These are phyloP conservation scores for Bombus ignitus DNA, from an alignment of 1,140 invertebrate genomes.

Conservation along the genomic window DNA sequence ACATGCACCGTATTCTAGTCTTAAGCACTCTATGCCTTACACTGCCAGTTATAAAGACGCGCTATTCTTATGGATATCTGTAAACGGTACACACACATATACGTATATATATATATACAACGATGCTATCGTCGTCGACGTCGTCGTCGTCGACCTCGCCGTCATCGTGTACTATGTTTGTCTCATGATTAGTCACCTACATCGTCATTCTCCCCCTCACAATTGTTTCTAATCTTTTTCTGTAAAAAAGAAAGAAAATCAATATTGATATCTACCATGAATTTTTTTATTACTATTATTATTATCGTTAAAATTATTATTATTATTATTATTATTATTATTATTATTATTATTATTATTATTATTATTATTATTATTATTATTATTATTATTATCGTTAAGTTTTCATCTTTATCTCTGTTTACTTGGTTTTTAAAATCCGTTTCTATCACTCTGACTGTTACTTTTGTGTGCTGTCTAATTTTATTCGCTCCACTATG, in stretches of 20 bases:
- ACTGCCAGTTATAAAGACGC: slow-evolving; percentile 71
- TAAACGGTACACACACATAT: slow-evolving; percentile 50
- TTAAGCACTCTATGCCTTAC: slow-evolving; percentile 71
- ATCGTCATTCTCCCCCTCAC: not conserved
- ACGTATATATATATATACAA: not conserved
- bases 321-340: no score
- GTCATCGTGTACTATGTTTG: slow-evolving; percentile 12
- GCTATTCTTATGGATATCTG: slow-evolving; percentile 62
- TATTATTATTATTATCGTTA: not conserved
- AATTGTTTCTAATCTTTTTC: not conserved
- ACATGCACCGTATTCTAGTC: slow-evolving; percentile 69
- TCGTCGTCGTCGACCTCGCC: slow-evolving; percentile 20
- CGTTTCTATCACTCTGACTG: not conserved
- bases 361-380: not conserved
- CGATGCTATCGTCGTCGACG: slow-evolving; percentile 22
- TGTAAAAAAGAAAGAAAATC: not conserved
- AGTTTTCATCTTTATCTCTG: not conserved
- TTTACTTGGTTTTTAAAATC: not conserved
- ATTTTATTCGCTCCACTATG: not conserved
- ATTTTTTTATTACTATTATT: not conserved
- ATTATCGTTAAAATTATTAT: not conserved
- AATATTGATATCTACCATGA: not conserved
- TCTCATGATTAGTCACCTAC: not conserved
- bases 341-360: no score
- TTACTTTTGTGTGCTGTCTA: not conserved